phyloP scores from a whole-genome alignment of 2,797 vertebrate species.

The Anolis apletophallus region DNA sequence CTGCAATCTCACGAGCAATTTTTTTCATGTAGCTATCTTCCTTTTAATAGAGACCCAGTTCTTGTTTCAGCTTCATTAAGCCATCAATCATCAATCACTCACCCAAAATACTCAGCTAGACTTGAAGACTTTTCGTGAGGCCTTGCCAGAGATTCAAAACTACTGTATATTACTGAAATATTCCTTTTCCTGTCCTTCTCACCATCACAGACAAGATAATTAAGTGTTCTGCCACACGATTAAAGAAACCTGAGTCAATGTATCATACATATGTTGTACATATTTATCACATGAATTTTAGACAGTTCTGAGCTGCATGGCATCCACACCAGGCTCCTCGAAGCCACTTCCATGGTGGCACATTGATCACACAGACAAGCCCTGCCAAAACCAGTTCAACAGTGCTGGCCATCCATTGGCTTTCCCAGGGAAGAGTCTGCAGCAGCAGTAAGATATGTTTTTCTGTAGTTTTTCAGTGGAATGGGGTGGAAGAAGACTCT shows the following conservation, averaged over 20 bases:
- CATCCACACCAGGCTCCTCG: too few relatives aligned
- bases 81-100: slow-evolving; percentile 40
- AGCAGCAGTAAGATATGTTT: too few relatives aligned
- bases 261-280: background rate
- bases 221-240: background rate
- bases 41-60: slow-evolving; percentile 24
- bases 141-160: slow-evolving; percentile 18
- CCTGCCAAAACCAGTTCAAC: too few relatives aligned
- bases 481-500: too few relatives aligned
- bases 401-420: too few relatives aligned
- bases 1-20: slow-evolving; percentile 46
- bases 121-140: slow-evolving; percentile 42
- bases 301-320: background rate
- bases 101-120: slow-evolving; percentile 42
- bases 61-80: slow-evolving; percentile 53
- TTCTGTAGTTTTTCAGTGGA: too few relatives aligned
- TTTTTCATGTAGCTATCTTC: slow-evolving; percentile 55
- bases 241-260: background rate
- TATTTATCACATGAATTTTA: too few relatives aligned
- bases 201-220: background rate
- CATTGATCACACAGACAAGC: too few relatives aligned
- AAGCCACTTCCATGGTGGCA: too few relatives aligned
- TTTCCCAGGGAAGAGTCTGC: too few relatives aligned
- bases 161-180: background rate
- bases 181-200: background rate